A percentile compares a stretch with the other conserved stretches of the same genome.
phyloP scores from a whole-genome alignment of 2,797 vertebrate genomes.

The Heterohyrax brucei region DNA sequence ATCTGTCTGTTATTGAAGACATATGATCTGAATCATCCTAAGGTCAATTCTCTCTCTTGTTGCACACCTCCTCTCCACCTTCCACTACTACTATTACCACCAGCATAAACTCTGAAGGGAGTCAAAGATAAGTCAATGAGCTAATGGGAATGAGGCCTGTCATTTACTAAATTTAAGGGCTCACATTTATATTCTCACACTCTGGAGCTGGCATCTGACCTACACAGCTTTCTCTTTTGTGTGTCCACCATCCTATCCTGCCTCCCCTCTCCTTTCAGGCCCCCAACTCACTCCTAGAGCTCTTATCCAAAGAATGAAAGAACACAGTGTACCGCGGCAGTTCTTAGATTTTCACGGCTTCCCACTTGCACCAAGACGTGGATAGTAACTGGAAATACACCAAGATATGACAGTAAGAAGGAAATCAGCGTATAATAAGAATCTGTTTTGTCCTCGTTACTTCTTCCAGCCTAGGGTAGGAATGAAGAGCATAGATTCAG shows the following conservation, averaged over 20 bases:
- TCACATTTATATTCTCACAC: not conserved
- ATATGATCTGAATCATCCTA: not conserved
- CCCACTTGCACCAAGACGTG: not conserved
- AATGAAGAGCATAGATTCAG: not conserved
- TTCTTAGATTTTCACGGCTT: not conserved
- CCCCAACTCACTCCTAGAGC: not conserved
- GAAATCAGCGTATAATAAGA: not conserved
- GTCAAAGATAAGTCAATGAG: not conserved
- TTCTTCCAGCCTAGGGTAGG: not conserved
- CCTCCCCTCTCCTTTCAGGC: not conserved
- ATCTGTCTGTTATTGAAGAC: not conserved
- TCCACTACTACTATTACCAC: not conserved
- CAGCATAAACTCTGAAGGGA: not conserved
- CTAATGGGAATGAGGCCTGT: not conserved
- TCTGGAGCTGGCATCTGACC: not conserved
- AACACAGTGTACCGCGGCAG: not conserved
- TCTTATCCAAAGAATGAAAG: not conserved
- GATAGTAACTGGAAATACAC: not conserved
- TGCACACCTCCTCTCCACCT: rapidly evolving
- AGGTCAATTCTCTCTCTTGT: not conserved
- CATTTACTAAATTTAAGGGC: not conserved
- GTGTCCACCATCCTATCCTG: not conserved
- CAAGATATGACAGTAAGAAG: not conserved
- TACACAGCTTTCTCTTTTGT: not conserved
- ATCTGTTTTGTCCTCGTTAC: not conserved